Conservation (phyloP, 2,797 vertebrate species). For the Gymnoscopelus microlampas region DNA sequence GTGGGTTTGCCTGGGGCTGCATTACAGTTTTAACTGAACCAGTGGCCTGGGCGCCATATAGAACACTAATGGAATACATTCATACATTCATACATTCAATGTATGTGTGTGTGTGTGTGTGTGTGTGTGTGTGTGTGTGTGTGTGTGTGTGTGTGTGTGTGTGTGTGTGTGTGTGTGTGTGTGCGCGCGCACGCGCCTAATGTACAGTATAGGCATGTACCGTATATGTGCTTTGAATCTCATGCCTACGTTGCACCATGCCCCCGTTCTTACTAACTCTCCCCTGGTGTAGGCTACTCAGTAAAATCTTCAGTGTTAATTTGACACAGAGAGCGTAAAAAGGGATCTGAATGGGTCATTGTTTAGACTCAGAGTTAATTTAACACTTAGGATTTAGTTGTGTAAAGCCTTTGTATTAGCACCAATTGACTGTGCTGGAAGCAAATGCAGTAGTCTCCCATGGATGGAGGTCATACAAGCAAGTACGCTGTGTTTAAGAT, state of each 20-base stretch:
- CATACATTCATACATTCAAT: too few species aligned
- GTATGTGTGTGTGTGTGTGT: conserved; percentile 19
- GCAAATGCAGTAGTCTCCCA: not conserved
- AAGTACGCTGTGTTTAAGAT: conserved; percentile 1
- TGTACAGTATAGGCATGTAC: conserved; percentile 11
- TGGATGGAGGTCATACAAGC: conserved; percentile 1
- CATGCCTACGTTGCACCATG: conserved; percentile 4
- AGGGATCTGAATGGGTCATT: too few species aligned
- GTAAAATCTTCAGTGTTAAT: too few species aligned
- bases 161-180: conserved; percentile 19
- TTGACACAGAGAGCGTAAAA: too few species aligned
- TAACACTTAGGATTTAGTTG: too few species aligned
- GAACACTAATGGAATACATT: conserved; percentile 68
- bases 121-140: conserved; percentile 5
- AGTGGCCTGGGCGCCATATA: conserved; percentile 54
- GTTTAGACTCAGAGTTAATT: too few species aligned
- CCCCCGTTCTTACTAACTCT: conserved; percentile 15
- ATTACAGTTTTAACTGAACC: conserved; percentile 67
- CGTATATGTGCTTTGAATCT: conserved; percentile 23
- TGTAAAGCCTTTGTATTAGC: not conserved
- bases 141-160: conserved; percentile 10
- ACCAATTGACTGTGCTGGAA: conserved; percentile 8
- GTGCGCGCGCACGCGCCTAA: not conserved
- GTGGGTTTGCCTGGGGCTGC: conserved; percentile 63
- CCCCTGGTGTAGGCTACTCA: conserved; percentile 2